These are phyloP conservation scores for Arge pagana DNA, from an alignment of 2,888 invertebrate species.

Conservation along the genomic window DNA sequence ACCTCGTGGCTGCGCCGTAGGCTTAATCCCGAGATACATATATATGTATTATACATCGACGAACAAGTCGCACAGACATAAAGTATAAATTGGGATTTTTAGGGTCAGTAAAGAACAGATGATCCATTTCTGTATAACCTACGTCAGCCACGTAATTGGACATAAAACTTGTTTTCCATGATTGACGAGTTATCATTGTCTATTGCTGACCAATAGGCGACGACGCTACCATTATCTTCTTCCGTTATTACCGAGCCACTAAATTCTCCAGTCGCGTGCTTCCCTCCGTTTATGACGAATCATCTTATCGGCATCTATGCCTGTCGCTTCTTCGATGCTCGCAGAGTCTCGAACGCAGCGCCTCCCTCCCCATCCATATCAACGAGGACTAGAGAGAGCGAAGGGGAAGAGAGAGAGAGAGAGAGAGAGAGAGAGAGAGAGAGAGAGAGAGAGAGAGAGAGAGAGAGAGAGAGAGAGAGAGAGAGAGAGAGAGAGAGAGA, in stretches of 20 bases:
- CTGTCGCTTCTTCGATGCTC: too few relatives aligned
- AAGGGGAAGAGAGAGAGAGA: constrained; percentile 9
- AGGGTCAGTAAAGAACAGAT: constrained; percentile 32
- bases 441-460: constrained; percentile 14
- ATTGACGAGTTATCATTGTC: constrained; percentile 36
- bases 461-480: constrained; percentile 6
- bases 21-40: constrained; percentile 18
- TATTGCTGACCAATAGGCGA: constrained; percentile 19
- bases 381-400: constrained; percentile 10
- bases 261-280: constrained; percentile 4
- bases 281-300: constrained; percentile 11
- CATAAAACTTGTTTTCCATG: constrained; percentile 45
- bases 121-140: constrained; percentile 22
- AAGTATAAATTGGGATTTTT: constrained; percentile 44
- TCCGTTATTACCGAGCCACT: constrained; percentile 9
- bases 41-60: too few relatives aligned
- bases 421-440: background rate
- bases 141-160: constrained; percentile 35
- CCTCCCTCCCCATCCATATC: too few relatives aligned
- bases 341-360: too few relatives aligned
- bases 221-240: constrained; percentile 16
- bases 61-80: constrained; percentile 23
- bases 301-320: too few relatives aligned
- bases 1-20: background rate
- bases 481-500: background rate